phyloP scores from a whole-genome alignment of 2,888 invertebrate genomes.

The Timema podura region DNA sequence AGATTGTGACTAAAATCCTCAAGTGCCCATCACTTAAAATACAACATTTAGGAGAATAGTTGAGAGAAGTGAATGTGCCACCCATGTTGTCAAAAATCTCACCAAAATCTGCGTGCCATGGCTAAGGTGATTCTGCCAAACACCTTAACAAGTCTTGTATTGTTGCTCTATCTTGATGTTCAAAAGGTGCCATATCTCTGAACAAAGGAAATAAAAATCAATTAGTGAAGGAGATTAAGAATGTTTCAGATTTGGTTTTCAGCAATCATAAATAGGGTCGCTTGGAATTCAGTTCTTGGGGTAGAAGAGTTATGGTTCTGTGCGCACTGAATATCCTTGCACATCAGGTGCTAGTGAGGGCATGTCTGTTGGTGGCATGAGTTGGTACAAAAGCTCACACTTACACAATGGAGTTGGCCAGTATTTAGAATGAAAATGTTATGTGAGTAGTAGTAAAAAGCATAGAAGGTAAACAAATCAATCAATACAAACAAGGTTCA shows the following conservation, averaged over 20 bases:
- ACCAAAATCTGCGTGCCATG: constrained; percentile 10
- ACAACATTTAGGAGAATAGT: constrained; percentile 35
- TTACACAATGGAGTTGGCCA: neutral
- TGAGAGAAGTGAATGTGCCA: constrained; percentile 39
- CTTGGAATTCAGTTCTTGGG: neutral
- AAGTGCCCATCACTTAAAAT: constrained; percentile 34
- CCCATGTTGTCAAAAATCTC: constrained; percentile 36
- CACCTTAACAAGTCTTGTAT: constrained; percentile 4
- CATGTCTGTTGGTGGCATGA: neutral
- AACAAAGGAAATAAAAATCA: neutral
- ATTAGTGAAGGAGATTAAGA: neutral
- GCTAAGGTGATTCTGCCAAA: neutral
- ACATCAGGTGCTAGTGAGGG: neutral
- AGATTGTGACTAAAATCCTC: constrained; percentile 41
- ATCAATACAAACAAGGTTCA: neutral
- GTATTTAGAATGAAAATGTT: neutral
- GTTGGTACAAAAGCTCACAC: neutral
- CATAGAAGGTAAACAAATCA: neutral
- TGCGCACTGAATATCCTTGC: neutral
- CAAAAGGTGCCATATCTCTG: neutral
- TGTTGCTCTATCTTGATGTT: neutral
- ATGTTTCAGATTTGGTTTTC: neutral
- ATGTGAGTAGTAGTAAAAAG: neutral
- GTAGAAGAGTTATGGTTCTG: neutral
- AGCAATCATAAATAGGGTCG: neutral